Evolutionary conservation across 2,113 vertebrate species (phyloP), one percentile per base, ranked within the genome.

Genomic region (Pitta sordida): DNA sequence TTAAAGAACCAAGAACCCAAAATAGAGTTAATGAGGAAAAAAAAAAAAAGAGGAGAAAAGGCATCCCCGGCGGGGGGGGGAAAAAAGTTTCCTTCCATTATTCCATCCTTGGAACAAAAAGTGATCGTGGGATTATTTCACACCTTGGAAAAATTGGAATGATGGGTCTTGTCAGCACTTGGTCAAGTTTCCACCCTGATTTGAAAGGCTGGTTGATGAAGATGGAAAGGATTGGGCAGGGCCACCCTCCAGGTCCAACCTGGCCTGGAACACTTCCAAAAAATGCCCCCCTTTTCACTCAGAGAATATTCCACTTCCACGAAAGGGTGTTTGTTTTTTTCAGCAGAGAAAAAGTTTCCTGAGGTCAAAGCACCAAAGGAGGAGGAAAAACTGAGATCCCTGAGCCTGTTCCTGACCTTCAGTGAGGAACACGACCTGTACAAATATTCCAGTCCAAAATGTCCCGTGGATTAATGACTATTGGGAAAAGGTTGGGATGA

Each of bases 21-120:
- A 85, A 79, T 80, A 24, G 60, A 32, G 13, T 17, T 87, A 68
- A 62, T 91, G 67, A 87, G 62, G n/a, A n/a, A n/a, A n/a, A n/a
- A n/a, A 24, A 46, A 56, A 67, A 67, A 71, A 15, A 44, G 20
- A 34, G 15, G 82, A 53, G 26, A 77, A 75, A 78, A 86, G 34
- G 44, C 10, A 48, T 7, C n/a, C 27, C 55, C 29, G 39, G 27
- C 43, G 36, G 53, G 41, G 36, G 23, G 63, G 55, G 43, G 36
- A 27, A 68, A 22, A 27, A 21, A 41, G 11, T 46, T 86, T 73
- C 39, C 8, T 46, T 59, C 68, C 76, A 23, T 56, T 53, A 46
- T 80, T 77, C 32, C 39, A 70, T 6, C 48, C 29, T 43, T 29
- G 27, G 52, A 88, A 30, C 23, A 56, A 48, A 8, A 83, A 34